Conservation (phyloP, 2,888 invertebrate genomes). For the Prosopocoilus inquinatus region DNA sequence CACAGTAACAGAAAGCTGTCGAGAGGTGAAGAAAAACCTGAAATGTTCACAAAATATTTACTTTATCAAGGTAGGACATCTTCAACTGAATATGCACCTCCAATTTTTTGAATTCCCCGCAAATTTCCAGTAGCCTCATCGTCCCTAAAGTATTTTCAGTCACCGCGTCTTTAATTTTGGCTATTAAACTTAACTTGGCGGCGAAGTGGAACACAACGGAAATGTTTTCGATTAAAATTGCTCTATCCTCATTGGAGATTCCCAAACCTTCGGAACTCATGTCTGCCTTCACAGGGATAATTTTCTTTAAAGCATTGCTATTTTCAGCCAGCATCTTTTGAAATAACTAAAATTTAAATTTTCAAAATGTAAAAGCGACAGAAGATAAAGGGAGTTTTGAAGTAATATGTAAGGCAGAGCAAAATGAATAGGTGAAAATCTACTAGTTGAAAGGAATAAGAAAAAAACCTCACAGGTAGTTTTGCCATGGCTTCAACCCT, state of each 20-base stretch:
- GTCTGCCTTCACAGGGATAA: constrained; percentile 63
- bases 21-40: constrained; percentile 77
- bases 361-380: background rate
- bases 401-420: background rate
- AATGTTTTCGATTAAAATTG: constrained; percentile 51
- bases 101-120: constrained; percentile 25
- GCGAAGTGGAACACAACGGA: constrained; percentile 65
- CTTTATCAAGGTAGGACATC: no score
- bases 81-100: constrained; percentile 18
- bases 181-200: constrained; percentile 65
- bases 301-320: constrained; percentile 61
- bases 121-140: constrained; percentile 51
- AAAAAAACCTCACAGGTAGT: constrained; percentile 43
- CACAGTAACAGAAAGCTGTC: constrained; percentile 85
- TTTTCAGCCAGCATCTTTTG: constrained; percentile 55
- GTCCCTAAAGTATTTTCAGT: constrained; percentile 61
- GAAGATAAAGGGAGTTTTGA: background rate
- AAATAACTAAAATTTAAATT: constrained; percentile 52
- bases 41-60: constrained; percentile 18
- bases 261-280: constrained; percentile 49
- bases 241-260: constrained; percentile 57
- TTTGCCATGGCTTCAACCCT: constrained; percentile 56
- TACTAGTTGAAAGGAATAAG: no score
- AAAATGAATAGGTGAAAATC: no score
- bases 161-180: constrained; percentile 58